Base-by-base conservation (phyloP, 2,113 vertebrate species). In the Rhinichthys klamathensis region DNA sequence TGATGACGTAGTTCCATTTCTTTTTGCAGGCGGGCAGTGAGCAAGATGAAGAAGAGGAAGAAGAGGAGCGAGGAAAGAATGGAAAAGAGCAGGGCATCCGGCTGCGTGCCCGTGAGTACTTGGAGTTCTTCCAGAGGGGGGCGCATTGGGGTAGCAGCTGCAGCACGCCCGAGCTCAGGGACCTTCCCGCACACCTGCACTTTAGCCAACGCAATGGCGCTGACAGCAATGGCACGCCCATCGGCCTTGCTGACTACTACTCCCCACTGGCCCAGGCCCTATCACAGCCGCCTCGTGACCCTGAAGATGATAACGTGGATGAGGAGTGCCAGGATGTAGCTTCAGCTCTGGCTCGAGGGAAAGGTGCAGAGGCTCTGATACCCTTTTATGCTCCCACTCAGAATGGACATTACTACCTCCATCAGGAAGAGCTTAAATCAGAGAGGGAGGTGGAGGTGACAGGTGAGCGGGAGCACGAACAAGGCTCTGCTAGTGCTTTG, bases 81-180 rank as follows among this genome's bases (percentile, higher is more conserved):
- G 90, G 92, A 88, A 92, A 93, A 88, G 96, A 97, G 93, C 96
- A 96, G 92, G 96, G 96, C 92, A 97, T 97, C 93, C 94, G 95
- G 90, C 93, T 96, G 85, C 96, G 96, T 84, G 97, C 97, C 92
- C 96, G 94, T 91, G 97, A 99, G 92, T 99, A 97, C 94, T 95
- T 99, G 91, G 97, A 99, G 94, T 98, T 96, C 94, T 99, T 98
- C 95, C 97, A 98, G 95, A 96, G 95, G 91, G 94, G 94, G 92
- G 94, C 92, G 21, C 93, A 93, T 85, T 95, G 95, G 94, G 92
- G 92, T 92, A 95, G 95, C 90, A 94, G 94, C 91, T 95, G 94
- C 94, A 95, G 94, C 92, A 96, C 94, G 67, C 94, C 94, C 60
- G 93, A 95, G 94, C 94, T 95, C 94, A 94, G 95, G 95, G 94